Base-by-base conservation (phyloP, 2,113 vertebrate species). In the Manacus vitellinus region DNA sequence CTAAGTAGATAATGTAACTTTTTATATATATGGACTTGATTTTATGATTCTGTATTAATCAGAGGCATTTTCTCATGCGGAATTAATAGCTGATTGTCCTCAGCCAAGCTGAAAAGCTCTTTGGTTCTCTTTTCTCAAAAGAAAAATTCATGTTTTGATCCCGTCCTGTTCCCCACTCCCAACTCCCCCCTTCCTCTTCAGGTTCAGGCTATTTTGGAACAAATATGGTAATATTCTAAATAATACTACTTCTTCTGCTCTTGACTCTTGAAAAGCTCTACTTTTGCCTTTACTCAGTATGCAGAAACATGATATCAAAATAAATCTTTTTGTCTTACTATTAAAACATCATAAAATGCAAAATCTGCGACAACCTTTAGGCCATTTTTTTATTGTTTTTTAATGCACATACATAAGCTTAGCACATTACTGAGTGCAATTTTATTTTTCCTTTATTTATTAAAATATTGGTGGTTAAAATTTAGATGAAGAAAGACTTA, bases 361-460 rank as follows among this genome's bases (percentile, higher is more conserved):
- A 94, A 91, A 31, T 51, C 77, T 92, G 67, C 66, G 94, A 84
- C 43, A 95, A 80, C 58, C 52, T 94, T 91, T 94, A 81, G 77
- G 80, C 43, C 37, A 94, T 71, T 18, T 84, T 84, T 89, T 37
- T 76, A 93, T 75, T 83, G 46, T 30, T 89, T 94, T 89, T 58
- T 62, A 71, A 90, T 86, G 56, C 63, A 86, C 18, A 46, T 51
- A 92, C 39, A 89, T 47, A 74, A 86, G 39, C 30, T 35, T 52
- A 35, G 30, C 63, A 79, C 41, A 51, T 76, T 85, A 43, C 33
- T 79, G 68, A 88, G 14, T 74, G 46, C n/a, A 82, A 70, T 88
- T 63, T 83, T 92, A 44, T 75, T 92, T 93, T 83, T 19, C 5
- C 39, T 75, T 81, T 9, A 28, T 51, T 71, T 75, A 43, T 71